Evolutionary conservation across 2,888 invertebrate species (phyloP).

Genomic region (Biston stratarius): DNA sequence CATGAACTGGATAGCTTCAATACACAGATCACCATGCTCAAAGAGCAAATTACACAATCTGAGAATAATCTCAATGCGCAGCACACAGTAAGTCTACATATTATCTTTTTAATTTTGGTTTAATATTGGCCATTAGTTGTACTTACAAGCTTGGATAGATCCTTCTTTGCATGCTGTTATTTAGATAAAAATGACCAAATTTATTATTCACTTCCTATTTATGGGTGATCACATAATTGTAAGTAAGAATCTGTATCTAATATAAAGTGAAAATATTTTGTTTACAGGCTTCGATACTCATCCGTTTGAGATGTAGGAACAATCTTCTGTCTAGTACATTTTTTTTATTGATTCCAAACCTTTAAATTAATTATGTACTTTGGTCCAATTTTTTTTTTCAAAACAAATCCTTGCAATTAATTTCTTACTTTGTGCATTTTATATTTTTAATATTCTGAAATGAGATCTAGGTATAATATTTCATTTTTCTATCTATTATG

Average conservation of each 20-base stretch:
- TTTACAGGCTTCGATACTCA: constrained; percentile 42
- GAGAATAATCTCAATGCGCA: constrained; percentile 98
- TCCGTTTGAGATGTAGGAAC: constrained; percentile 26
- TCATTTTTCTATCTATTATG: background rate
- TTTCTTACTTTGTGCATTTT: no score
- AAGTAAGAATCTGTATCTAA: constrained; percentile 8
- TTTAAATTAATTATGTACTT: background rate
- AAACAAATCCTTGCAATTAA: background rate
- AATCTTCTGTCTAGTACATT: constrained; percentile 1
- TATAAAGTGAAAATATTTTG: constrained; percentile 39
- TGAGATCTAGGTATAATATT: background rate
- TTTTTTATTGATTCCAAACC: background rate
- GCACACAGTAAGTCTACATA: constrained; percentile 90
- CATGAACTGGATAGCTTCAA: constrained; percentile 86
- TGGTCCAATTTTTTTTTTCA: background rate
- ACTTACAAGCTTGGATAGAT: constrained; percentile 15
- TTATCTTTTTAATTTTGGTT: background rate
- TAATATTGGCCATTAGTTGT: background rate
- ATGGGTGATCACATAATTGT: no score
- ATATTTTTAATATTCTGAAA: no score
- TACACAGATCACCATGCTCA: constrained; percentile 93
- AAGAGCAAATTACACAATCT: constrained; percentile 97
- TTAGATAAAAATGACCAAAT: background rate
- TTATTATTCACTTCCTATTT: background rate
- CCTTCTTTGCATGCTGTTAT: constrained; percentile 26